A percentile compares a stretch with the other conserved stretches of the same genome.
Conservation (phyloP, 2,888 invertebrate genomes). For the Flabesymbios commensalis region DNA sequence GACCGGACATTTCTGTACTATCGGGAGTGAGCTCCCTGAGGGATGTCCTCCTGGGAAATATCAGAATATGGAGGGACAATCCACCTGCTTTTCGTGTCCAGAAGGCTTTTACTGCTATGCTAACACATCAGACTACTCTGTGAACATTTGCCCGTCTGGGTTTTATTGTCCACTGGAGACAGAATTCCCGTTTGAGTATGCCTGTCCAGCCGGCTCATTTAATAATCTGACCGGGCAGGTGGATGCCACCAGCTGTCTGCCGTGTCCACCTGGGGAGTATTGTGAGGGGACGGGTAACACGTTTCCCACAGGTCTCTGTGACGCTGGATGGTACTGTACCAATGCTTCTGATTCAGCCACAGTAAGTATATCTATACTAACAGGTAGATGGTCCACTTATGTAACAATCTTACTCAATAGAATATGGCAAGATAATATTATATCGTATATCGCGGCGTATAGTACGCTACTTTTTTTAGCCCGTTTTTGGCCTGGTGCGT, state of each 20-base stretch:
- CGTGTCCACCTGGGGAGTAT: slow-evolving; percentile 54
- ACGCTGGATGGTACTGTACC: slow-evolving; percentile 54
- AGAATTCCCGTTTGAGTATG: slow-evolving; percentile 42
- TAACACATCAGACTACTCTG: slow-evolving; percentile 50
- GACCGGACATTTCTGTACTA: slow-evolving; percentile 51
- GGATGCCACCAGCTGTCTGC: slow-evolving; percentile 37
- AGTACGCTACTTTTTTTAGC: too few species aligned
- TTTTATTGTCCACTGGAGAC: slow-evolving; percentile 50
- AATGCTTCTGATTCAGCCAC: slow-evolving; percentile 36
- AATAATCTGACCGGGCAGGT: slow-evolving; percentile 40
- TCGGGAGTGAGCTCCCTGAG: slow-evolving; percentile 27
- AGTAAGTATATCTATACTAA: slow-evolving; percentile 35
- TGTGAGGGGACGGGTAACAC: slow-evolving; percentile 50
- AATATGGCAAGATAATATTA: too few species aligned
- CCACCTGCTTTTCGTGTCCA: slow-evolving; percentile 48
- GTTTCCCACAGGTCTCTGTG: slow-evolving; percentile 49
- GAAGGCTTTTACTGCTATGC: slow-evolving; percentile 52
- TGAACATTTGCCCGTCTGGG: slow-evolving; percentile 49
- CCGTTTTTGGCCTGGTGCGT: too few species aligned
- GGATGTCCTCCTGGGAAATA: slow-evolving; percentile 53
- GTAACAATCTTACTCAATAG: too few species aligned
- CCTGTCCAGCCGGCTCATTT: slow-evolving; percentile 51
- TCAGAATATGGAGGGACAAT: slow-evolving; percentile 49
- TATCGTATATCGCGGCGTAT: too few species aligned
- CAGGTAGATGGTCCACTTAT: too few species aligned